Base-by-base conservation (phyloP, 1,140 invertebrate genomes). In the Leptopilina clavipes region DNA sequence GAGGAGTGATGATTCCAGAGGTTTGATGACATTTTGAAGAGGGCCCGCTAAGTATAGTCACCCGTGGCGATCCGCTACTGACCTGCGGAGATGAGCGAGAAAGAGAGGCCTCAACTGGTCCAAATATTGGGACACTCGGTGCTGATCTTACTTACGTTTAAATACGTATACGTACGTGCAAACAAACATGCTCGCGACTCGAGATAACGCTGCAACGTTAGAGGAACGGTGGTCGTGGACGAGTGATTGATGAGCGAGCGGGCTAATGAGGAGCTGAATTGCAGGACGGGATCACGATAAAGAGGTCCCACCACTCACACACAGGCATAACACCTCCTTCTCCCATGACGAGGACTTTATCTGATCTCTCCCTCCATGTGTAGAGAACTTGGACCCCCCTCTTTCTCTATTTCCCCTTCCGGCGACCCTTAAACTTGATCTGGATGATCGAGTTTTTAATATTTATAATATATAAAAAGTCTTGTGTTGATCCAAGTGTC, bases 241-340 rank as follows among this genome's bases (percentile, higher is more conserved):
- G 86, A 89, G 89, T 90, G 89, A 90, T 90, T 90, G 89, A 90
- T 90, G 89, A 90, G 86, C 83, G 79, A 85, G 76, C 86, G 81
- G 84, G 86, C 89, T 90, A 90, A 90, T 90, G 89, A 90, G 89
- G 89, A 89, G 87, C 87, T 85, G 88, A 87, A 86, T 86, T 82
- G 86, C 88, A 87, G 86, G 86, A 89, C 85, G 86, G 85, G 86
- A 90, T 90, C 89, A 84, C 85, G 89, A 90, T 90, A 90, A 90
- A 90, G 84, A 89, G 87, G 86, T 89, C 85, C 87, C 83, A 86
- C 84, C 82, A 82, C 76, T 81, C 76, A 71, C 82, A 74, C 86
- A 84, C 83, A 83, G 76, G 78, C 78, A 73, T 77, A 83, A 79
- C 82, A 77, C 78, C 80, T 75, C 44, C 22, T 59, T 73, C 56